A percentile compares a stretch with the other conserved stretches of the same genome.
Evolutionary conservation across 2,113 vertebrate genomes (phyloP).

Genomic region (Trachemys scripta): DNA sequence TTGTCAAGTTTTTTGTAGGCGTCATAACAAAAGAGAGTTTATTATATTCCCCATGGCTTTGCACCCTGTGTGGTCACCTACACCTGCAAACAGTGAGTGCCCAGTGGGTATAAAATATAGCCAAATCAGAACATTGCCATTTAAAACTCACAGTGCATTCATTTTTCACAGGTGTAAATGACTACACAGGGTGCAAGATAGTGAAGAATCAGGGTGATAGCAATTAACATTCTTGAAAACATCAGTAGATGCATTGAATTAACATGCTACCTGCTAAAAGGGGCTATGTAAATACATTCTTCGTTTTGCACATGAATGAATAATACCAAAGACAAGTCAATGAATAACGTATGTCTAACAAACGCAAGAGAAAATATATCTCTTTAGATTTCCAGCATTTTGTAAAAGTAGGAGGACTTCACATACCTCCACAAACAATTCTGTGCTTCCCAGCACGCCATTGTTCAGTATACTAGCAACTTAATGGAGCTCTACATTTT

Average conservation of each 20-base stretch:
- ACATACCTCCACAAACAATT: fast-evolving
- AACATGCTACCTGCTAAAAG: background rate
- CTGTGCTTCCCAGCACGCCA: background rate
- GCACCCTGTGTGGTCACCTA: background rate
- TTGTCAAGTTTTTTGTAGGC: background rate
- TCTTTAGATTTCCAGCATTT: background rate
- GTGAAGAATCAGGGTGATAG: background rate
- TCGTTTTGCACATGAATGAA: background rate
- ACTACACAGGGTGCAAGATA: background rate
- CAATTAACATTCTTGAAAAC: background rate
- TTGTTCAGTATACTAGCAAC: background rate
- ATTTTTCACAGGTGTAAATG: background rate
- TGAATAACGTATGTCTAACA: background rate
- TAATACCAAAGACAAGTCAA: background rate
- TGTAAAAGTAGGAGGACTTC: fast-evolving
- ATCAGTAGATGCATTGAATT: background rate
- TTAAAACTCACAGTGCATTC: too few relatives aligned
- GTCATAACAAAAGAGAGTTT: background rate
- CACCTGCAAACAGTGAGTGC: background rate
- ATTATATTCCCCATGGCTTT: background rate
- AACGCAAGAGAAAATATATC: background rate
- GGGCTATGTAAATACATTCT: too few relatives aligned
- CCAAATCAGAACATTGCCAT: background rate
- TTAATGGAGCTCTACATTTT: background rate
- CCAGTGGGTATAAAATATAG: background rate